Conservation (phyloP, 2,113 vertebrate genomes). For the Epinephelus moara region DNA sequence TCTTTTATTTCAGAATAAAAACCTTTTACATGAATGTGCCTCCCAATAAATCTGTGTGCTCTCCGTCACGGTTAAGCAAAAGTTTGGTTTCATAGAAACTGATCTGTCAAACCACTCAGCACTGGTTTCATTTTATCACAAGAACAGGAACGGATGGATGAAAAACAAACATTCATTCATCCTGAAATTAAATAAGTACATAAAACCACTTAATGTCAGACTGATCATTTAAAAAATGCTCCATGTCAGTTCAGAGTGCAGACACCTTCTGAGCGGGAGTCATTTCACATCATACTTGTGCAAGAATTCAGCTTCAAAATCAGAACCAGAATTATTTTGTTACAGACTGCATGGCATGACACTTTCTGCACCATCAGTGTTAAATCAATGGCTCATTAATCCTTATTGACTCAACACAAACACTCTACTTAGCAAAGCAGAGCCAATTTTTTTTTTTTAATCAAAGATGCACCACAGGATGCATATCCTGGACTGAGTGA, state of each 20-base stretch:
- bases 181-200: not conserved
- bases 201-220: no score
- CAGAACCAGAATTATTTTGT: not conserved
- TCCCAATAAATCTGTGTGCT: no score
- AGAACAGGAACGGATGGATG: not conserved
- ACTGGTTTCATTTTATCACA: not conserved
- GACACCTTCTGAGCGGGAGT: not conserved
- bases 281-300: not conserved
- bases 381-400: not conserved
- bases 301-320: not conserved
- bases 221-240: not conserved
- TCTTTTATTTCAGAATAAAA: no score
- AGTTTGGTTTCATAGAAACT: not conserved
- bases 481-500: conserved; percentile 70
- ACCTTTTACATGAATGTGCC: no score
- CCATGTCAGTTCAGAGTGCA: not conserved
- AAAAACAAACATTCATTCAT: not conserved
- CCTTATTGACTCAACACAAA: conserved; percentile 33
- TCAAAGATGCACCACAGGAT: conserved; percentile 71
- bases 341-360: no score
- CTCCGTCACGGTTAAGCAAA: no score
- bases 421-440: not conserved
- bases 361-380: not conserved
- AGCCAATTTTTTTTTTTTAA: conserved; percentile 10
- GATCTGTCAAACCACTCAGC: not conserved